Percentiles rank a stretch among this genome's conserved stretches.
Evolutionary conservation across 1,140 invertebrate genomes (phyloP).

Genomic region (Penaeus indicus): DNA sequence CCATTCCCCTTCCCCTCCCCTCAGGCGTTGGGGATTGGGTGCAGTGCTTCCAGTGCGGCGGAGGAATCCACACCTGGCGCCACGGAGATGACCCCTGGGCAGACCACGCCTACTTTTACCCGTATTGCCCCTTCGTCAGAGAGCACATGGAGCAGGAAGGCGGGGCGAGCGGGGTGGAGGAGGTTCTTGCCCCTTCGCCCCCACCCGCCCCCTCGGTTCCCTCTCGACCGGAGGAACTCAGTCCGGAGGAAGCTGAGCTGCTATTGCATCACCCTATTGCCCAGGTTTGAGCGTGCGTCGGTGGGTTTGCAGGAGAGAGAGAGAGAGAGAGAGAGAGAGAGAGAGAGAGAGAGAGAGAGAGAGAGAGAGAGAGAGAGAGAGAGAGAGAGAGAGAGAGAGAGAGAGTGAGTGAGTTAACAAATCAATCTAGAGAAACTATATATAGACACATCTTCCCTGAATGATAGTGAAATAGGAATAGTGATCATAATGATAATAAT

Average conservation of each 20-base stretch:
- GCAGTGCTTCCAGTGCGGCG: conserved; percentile 52
- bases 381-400: no score
- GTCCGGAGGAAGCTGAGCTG: conserved; percentile 36
- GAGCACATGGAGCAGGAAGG: not conserved
- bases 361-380: no score
- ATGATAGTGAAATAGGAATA: no score
- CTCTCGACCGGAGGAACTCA: not conserved
- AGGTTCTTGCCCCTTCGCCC: not conserved
- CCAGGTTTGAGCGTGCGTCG: not conserved
- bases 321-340: no score
- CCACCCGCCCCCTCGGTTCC: not conserved
- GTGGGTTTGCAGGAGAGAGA: no score
- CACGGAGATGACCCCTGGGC: conserved; percentile 27
- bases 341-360: no score
- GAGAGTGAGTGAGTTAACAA: no score
- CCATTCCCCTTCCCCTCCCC: no score
- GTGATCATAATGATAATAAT: no score
- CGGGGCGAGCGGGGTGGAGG: no score
- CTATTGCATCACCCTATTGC: conserved; percentile 38
- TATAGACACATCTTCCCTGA: no score
- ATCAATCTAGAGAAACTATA: no score
- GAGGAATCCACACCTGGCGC: conserved; percentile 42
- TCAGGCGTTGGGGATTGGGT: conserved; percentile 1
- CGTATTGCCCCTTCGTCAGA: conserved; percentile 46
- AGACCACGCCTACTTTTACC: conserved; percentile 50